A percentile compares a stretch with the other conserved stretches of the same genome.
These are phyloP conservation scores for Adrianichthys oophorus DNA, from an alignment of 2,797 vertebrate species.

Conservation along the genomic window DNA sequence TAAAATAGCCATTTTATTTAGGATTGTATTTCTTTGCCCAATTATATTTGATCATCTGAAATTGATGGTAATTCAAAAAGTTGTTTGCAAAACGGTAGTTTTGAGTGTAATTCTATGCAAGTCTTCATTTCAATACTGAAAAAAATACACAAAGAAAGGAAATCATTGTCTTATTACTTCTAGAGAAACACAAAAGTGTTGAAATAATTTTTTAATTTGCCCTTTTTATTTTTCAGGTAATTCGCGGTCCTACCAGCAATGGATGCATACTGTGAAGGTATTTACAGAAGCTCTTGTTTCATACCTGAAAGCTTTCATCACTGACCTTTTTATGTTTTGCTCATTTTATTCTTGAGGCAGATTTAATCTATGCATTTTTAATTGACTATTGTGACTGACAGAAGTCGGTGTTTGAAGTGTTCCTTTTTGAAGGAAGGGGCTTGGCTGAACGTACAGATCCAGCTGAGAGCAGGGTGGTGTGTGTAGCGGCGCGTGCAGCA, in stretches of 20 bases:
- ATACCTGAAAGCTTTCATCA: constrained; percentile 35
- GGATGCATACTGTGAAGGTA: constrained; percentile 96
- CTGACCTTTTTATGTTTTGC: constrained; percentile 19
- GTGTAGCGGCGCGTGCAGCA: constrained; percentile 67
- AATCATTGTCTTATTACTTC: no score
- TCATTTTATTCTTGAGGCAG: constrained; percentile 41
- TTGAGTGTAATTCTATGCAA: no score
- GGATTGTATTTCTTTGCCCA: no score
- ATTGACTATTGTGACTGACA: constrained; percentile 52
- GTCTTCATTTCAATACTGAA: no score
- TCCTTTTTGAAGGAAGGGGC: constrained; percentile 50
- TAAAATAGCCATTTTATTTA: no score
- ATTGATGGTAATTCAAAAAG: no score
- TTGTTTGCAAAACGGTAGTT: no score
- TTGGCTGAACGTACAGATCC: constrained; percentile 47
- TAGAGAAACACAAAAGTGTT: constrained; percentile 1
- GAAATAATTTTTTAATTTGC: constrained; percentile 45
- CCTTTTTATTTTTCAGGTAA: constrained; percentile 80
- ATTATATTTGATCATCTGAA: no score
- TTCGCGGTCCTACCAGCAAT: constrained; percentile 91
- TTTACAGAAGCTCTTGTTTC: constrained; percentile 28
- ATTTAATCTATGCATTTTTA: constrained; percentile 58
- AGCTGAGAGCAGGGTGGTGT: constrained; percentile 43
- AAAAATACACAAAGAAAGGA: no score
- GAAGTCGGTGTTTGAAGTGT: constrained; percentile 58